These are phyloP conservation scores for Salarias fasciatus DNA, from an alignment of 2,797 vertebrate genomes.

Conservation along the genomic window DNA sequence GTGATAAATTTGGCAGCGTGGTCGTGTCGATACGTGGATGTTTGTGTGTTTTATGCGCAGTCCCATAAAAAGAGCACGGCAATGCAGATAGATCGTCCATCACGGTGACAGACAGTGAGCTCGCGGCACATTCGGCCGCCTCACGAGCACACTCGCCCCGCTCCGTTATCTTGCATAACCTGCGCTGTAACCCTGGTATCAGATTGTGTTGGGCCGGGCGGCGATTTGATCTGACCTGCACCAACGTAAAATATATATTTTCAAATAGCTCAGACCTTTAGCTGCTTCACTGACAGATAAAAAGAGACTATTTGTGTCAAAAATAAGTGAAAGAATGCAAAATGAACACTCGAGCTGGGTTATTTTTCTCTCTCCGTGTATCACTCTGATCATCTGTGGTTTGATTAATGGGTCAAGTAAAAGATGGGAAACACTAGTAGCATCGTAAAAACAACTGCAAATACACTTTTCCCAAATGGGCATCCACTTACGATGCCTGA, in stretches of 20 bases:
- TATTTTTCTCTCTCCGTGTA: too few relatives aligned
- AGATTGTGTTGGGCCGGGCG: conserved; percentile 8
- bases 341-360: too few relatives aligned
- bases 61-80: neutral
- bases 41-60: neutral
- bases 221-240: conserved; percentile 28
- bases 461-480: too few relatives aligned
- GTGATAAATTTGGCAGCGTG: neutral
- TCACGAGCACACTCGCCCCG: conserved; percentile 10
- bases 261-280: neutral
- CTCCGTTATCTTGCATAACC: conserved; percentile 15
- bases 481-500: too few relatives aligned
- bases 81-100: conserved; percentile 3
- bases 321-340: neutral
- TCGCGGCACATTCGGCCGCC: conserved; percentile 12
- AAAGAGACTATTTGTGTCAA: conserved; percentile 13
- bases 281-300: conserved; percentile 1
- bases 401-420: too few relatives aligned
- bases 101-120: conserved; percentile 23
- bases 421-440: too few relatives aligned
- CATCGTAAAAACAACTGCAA: too few relatives aligned
- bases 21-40: neutral
- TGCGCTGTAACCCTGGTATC: conserved; percentile 4
- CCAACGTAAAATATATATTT: conserved; percentile 1
- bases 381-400: too few relatives aligned